Percentiles rank a stretch among this genome's conserved stretches.
Evolutionary conservation across 2,888 invertebrate species (phyloP).

Genomic region (Tipula vernalis): DNA sequence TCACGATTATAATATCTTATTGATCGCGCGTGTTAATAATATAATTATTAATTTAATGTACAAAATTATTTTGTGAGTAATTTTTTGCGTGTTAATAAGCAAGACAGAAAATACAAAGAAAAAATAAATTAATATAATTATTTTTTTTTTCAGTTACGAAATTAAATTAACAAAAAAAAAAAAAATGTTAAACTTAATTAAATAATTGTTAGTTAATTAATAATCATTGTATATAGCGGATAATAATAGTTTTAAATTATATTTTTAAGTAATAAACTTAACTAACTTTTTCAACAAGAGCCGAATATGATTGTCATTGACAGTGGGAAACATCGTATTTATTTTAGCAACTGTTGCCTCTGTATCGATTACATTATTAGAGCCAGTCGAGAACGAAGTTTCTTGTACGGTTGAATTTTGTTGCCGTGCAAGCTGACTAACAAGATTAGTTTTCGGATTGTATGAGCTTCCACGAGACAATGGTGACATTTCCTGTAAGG

Average conservation of each 20-base stretch:
- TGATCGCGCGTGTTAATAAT: background rate
- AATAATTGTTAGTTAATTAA: background rate
- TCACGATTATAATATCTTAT: conserved; percentile 82
- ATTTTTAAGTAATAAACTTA: background rate
- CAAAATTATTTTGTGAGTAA: background rate
- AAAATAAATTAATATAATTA: background rate
- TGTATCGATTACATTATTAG: conserved; percentile 37
- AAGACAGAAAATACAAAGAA: conserved; percentile 9
- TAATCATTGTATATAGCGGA: background rate
- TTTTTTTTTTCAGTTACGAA: background rate
- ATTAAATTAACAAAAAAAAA: background rate
- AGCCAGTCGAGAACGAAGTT: conserved; percentile 46
- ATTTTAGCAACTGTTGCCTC: conserved; percentile 69
- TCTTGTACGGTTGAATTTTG: conserved; percentile 38
- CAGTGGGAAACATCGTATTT: conserved; percentile 81
- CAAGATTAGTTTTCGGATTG: conserved; percentile 22
- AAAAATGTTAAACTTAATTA: background rate
- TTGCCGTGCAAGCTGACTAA: conserved; percentile 26
- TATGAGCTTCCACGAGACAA: conserved; percentile 23
- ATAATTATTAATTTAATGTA: background rate
- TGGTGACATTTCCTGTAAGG: conserved; percentile 33
- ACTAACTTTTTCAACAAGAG: conserved; percentile 80
- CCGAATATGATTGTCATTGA: conserved; percentile 76
- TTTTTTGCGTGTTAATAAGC: background rate
- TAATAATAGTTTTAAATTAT: background rate